Evolutionary conservation across 2,113 vertebrate species (phyloP), one percentile per base, ranked within the genome.

Genomic region (Callorhinus ursinus): DNA sequence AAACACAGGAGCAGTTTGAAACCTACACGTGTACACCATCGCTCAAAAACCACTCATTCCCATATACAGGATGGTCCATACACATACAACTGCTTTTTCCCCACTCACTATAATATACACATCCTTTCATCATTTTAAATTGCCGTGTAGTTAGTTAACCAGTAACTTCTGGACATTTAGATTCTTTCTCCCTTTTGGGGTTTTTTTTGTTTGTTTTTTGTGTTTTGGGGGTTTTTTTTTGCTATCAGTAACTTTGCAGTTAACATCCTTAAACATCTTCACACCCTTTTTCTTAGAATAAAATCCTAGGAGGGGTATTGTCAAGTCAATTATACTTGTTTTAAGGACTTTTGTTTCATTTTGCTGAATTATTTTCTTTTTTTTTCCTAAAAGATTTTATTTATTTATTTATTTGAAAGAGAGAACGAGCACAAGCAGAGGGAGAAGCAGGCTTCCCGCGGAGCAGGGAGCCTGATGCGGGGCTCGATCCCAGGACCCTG

Each of bases 331-430:
- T 57, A 36, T 89, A 76, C 61, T 59, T 80, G 82, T 69, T 77
- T 82, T 57, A 87, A 76, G 59, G 65, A 90, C 31, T 95, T 95
- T 61, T 22, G 18, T 77, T 96, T 63, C 36, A 36, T 88, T 42
- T 71, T 87, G 74, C 76, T 96, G 92, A 96, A 79, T 93, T 84
- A 51, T 72, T 92, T 89, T 96, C 63, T 42, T 42, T 42, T 46
- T 46, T 46, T 46, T 46, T 39, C 39, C 46, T 46, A 46, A 46
- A 46, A 46, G 46, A 46, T 46, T 46, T 46, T 46, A 46, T 46
- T 46, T 46, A 46, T 39, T 39, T 39, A 39, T 46, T 46, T 46
- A 46, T 46, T 46, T 46, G 46, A 46, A 46, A 46, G 46, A 46
- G 46, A 46, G 46, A 46, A 9, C 46, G 46, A 46, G 46, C 46